Percentiles rank a stretch among this genome's conserved stretches.
Conservation (phyloP, 2,888 invertebrate genomes). For the Chalcosyrphus nemorum region DNA sequence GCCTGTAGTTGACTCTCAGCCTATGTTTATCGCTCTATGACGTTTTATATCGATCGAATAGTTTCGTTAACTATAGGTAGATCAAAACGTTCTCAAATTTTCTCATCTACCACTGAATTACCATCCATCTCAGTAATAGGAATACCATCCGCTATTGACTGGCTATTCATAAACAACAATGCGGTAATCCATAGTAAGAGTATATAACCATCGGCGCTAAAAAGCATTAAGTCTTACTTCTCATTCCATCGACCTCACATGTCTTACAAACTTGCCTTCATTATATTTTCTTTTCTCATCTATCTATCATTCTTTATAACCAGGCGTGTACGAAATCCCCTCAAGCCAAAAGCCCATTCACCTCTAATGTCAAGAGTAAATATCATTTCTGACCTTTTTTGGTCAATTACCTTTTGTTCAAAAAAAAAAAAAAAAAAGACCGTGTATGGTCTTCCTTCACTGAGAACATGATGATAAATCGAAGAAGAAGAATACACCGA, state of each 20-base stretch:
- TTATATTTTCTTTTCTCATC: background rate
- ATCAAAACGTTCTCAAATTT: no score
- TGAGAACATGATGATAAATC: slow-evolving; percentile 18
- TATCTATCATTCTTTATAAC: slow-evolving; percentile 8
- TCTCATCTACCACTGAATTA: no score
- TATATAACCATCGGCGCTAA: no score
- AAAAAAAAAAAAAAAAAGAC: no score
- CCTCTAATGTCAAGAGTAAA: slow-evolving; percentile 10
- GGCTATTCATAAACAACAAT: no score
- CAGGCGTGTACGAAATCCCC: slow-evolving; percentile 20
- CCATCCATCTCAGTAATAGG: no score
- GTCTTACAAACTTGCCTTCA: background rate
- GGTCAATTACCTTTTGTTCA: slow-evolving; percentile 16
- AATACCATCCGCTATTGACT: no score
- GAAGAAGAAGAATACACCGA: slow-evolving; percentile 23
- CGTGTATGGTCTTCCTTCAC: background rate
- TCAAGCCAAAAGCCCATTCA: background rate
- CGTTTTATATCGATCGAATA: no score
- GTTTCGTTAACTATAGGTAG: no score
- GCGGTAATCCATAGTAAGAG: background rate
- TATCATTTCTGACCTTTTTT: slow-evolving; percentile 6
- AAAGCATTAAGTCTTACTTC: background rate
- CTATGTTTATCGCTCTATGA: no score
- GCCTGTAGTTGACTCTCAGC: no score
- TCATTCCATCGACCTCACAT: background rate